Evolutionary conservation across 2,113 vertebrate species (phyloP).

Genomic region (Amblyopsis rosae): DNA sequence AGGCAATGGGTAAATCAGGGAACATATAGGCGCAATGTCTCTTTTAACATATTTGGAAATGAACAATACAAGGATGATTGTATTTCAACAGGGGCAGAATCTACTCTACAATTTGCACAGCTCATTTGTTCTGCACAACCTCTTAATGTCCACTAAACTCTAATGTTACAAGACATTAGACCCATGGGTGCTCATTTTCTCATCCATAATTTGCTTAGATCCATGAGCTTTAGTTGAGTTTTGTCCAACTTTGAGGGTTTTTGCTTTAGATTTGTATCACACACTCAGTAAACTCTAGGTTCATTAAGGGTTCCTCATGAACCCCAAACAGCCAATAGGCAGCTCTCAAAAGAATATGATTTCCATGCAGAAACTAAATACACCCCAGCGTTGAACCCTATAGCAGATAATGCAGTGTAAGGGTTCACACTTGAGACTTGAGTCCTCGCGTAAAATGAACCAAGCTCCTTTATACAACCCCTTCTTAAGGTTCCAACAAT

Average conservation of each 20-base stretch:
- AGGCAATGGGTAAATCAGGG: not conserved
- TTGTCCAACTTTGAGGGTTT: constrained; percentile 17
- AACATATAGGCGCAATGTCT: not conserved
- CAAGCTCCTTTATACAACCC: too few species aligned
- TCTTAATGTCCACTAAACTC: constrained; percentile 8
- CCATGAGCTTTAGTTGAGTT: constrained; percentile 18
- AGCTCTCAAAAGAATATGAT: too few species aligned
- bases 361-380: too few species aligned
- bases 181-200: not conserved
- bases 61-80: not conserved
- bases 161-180: constrained; percentile 19
- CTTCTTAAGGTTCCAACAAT: too few species aligned
- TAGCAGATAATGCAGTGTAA: too few species aligned
- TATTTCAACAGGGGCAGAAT: constrained; percentile 6
- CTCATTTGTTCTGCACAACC: not conserved
- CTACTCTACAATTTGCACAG: constrained; percentile 6
- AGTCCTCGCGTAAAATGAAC: too few species aligned
- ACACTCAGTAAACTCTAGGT: not conserved
- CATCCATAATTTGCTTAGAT: constrained; percentile 46
- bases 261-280: not conserved
- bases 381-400: too few species aligned
- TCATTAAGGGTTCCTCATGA: not conserved
- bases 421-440: too few species aligned
- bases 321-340: not conserved
- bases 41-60: not conserved